Evolutionary conservation across 2,888 invertebrate genomes (phyloP), one percentile per base, ranked within the genome.

Genomic region (Lithophane socia): DNA sequence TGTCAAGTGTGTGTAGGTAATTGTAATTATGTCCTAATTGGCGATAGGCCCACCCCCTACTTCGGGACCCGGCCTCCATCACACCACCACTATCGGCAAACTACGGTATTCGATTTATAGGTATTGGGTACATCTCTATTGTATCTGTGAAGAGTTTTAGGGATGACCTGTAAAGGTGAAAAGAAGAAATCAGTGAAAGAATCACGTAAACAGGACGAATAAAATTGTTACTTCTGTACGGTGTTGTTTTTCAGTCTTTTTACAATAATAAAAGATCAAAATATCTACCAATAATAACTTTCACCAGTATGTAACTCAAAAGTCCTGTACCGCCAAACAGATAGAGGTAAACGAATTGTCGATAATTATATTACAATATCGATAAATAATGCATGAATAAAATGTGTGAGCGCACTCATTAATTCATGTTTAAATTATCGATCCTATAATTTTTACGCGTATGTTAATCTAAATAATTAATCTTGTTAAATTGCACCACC

Each of bases 331-430:
- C 42, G 63, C 21, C 49, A 68, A 83, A 77, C 79, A 77, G 24
- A 47, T n/a, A 42, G 37, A 71, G 37, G 24, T 54, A 65, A 66
- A 61, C 18, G 69, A 56, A 69, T 79, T 61, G 65, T 29, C 54
- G 42, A 70, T 47, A 80, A 78, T 78, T 42, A 61, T 71, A 80
- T 80, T 65, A 70, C 58, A 58, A 65, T 65, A 79, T 56, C 56
- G 54, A 66, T 80, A 71, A 80, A 79, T 80, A 49, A 80, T 79
- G 64, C 80, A 60, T 60, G 71, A 79, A 71, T 83, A 79, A 83
- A 83, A 83, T 83, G 79, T 61, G 84, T 83, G 71, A 83, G 65
- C 64, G 80, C 49, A 69, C 60, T 71, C 29, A 80, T 83, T 79
- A 61, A 83, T 83, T 70, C 80, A 70, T 70, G 80, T 16, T 65